Evolutionary conservation across 2,888 invertebrate species (phyloP).

Genomic region (Aplocera efformata): DNA sequence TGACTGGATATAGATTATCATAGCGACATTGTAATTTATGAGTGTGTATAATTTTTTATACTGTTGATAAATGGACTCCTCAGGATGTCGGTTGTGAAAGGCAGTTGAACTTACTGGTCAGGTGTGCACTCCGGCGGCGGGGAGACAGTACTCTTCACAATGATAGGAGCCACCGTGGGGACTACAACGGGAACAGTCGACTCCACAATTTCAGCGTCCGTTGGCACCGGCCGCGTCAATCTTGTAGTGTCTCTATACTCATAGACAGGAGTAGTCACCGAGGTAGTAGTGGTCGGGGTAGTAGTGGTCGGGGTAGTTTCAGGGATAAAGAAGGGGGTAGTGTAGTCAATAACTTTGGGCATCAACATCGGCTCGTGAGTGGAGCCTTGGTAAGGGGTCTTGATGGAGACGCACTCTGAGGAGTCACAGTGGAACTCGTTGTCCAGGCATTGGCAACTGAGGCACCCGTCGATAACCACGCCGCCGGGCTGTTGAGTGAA

Average conservation of each 20-base stretch:
- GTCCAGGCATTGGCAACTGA: slow-evolving; percentile 89
- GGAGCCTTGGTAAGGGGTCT: slow-evolving; percentile 32
- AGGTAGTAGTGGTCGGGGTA: slow-evolving; percentile 34
- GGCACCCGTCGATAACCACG: slow-evolving; percentile 81
- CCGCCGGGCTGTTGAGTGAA: slow-evolving; percentile 83
- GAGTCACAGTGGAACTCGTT: slow-evolving; percentile 87
- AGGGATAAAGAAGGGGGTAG: too few species aligned
- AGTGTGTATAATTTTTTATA: too few species aligned
- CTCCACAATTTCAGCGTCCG: background rate
- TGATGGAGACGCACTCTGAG: slow-evolving; percentile 62
- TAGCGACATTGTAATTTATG: too few species aligned
- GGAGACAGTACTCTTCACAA: slow-evolving; percentile 25
- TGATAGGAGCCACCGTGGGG: slow-evolving; percentile 12
- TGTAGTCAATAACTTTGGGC: slow-evolving; percentile 17
- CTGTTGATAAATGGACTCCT: too few species aligned
- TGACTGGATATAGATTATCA: too few species aligned
- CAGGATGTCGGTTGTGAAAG: too few species aligned
- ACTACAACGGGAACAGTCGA: background rate
- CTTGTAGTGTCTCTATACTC: background rate
- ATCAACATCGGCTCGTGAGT: slow-evolving; percentile 41
- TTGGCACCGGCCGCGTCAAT: background rate
- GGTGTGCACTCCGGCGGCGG: slow-evolving; percentile 28
- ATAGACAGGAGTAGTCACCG: too few species aligned
- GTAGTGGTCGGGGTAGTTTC: slow-evolving; percentile 11
- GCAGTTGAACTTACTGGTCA: slow-evolving; percentile 30